A percentile compares a stretch with the other conserved stretches of the same genome.
phyloP scores from a whole-genome alignment of 2,113 vertebrate species.

The Osmerus mordax region DNA sequence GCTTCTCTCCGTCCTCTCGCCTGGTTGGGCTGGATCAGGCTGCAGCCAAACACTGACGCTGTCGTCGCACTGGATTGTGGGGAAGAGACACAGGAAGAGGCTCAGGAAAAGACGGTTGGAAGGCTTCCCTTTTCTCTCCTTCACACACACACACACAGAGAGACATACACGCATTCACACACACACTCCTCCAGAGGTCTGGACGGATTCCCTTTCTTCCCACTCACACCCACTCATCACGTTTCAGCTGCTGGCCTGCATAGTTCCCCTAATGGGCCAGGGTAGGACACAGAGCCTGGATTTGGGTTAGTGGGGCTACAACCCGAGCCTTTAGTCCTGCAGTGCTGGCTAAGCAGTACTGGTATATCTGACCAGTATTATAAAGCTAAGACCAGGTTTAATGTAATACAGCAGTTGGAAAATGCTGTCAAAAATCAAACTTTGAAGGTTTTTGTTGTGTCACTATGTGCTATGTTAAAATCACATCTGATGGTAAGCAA shows the following conservation, averaged over 20 bases:
- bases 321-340: conserved; percentile 21
- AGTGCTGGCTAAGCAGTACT: conserved; percentile 17
- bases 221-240: background rate
- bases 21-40: conserved; percentile 46
- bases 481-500: conserved; percentile 18
- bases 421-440: too few relatives aligned
- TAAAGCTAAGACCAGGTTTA: conserved; percentile 18
- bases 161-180: background rate
- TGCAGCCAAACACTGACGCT: conserved; percentile 53
- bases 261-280: conserved; percentile 51
- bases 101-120: conserved; percentile 60
- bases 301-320: too few relatives aligned
- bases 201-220: background rate
- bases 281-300: conserved; percentile 53
- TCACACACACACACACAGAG: conserved; percentile 31
- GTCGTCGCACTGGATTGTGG: conserved; percentile 20
- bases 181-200: background rate
- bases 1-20: conserved; percentile 46
- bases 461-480: too few relatives aligned
- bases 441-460: too few relatives aligned
- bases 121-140: conserved; percentile 53
- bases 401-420: too few relatives aligned
- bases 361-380: conserved; percentile 47
- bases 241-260: conserved; percentile 46
- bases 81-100: conserved; percentile 52